These are phyloP conservation scores for Tragelaphus buxtoni DNA, from an alignment of 2,113 vertebrate species.

Conservation along the genomic window DNA sequence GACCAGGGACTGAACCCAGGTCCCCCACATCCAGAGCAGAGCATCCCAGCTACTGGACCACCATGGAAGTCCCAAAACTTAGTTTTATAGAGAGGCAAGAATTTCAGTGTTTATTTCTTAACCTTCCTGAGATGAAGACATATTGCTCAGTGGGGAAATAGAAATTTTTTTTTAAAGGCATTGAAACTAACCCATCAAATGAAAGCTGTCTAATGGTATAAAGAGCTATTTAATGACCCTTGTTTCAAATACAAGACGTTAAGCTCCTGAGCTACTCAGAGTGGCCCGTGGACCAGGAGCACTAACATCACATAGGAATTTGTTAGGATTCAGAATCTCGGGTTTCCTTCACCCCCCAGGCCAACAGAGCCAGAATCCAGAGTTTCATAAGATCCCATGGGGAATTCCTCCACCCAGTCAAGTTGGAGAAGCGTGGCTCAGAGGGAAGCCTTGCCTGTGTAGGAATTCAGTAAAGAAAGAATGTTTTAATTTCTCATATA, in stretches of 20 bases:
- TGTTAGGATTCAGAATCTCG: not conserved
- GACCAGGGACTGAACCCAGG: not conserved
- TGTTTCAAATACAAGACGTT: not conserved
- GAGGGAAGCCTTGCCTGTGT: fast-evolving
- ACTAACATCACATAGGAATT: not conserved
- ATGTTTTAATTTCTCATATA: not conserved
- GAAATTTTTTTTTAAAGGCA: not conserved
- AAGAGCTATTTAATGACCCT: not conserved
- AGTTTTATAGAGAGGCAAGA: not conserved
- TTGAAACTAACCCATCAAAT: not conserved
- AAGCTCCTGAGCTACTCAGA: not conserved
- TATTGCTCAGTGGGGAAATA: not conserved
- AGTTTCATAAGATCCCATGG: not conserved
- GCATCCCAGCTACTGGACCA: not conserved
- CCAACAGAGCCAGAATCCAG: not conserved
- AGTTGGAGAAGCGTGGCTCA: not conserved
- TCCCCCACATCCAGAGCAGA: fast-evolving
- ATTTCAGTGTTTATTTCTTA: not conserved
- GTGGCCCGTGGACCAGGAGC: not conserved
- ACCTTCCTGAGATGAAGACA: not conserved
- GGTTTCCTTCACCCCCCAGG: not conserved
- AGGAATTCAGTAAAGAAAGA: not conserved
- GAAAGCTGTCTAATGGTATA: not conserved
- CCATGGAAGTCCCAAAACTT: not conserved
- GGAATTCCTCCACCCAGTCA: not conserved